A percentile compares a stretch with the other conserved stretches of the same genome.
Evolutionary conservation across 2,797 vertebrate species (phyloP).

Genomic region (Rachycentron canadum): DNA sequence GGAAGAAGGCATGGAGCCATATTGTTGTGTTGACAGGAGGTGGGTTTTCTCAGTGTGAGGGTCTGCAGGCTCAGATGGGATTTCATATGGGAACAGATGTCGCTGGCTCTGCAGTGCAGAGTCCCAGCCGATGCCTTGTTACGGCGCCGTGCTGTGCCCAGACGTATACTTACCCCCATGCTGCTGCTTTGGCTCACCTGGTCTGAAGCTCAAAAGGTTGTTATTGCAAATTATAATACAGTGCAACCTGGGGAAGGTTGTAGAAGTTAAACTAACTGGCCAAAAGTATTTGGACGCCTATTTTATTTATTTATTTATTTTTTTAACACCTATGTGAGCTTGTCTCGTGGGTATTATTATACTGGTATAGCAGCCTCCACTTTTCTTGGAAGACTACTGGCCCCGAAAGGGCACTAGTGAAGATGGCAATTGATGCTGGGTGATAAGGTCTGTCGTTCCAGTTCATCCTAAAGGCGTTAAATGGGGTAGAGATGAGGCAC

Average conservation of each 20-base stretch:
- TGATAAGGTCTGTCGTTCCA: not conserved
- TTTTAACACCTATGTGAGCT: not conserved
- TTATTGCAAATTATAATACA: constrained; percentile 35
- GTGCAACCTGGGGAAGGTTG: constrained; percentile 12
- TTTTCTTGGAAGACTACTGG: constrained; percentile 4
- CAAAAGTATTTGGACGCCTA: not conserved
- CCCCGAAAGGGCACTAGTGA: not conserved
- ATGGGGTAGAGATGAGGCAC: not conserved
- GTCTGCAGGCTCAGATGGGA: constrained; percentile 65
- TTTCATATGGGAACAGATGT: constrained; percentile 64
- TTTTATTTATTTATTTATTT: too few relatives aligned
- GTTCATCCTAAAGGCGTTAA: not conserved
- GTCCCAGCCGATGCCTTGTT: constrained; percentile 47
- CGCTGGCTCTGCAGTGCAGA: constrained; percentile 24
- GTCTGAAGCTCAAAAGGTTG: constrained; percentile 34
- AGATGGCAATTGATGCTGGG: not conserved
- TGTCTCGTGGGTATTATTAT: not conserved
- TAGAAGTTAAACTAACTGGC: not conserved
- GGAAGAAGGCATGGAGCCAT: constrained; percentile 54
- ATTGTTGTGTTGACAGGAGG: constrained; percentile 70
- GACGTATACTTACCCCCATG: constrained; percentile 48
- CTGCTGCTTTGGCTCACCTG: constrained; percentile 54
- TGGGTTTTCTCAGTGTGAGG: constrained; percentile 62
- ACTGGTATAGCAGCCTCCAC: not conserved
- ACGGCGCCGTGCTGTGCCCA: constrained; percentile 46